Conservation (phyloP, 2,113 vertebrate species). For the Furnarius figulus region DNA sequence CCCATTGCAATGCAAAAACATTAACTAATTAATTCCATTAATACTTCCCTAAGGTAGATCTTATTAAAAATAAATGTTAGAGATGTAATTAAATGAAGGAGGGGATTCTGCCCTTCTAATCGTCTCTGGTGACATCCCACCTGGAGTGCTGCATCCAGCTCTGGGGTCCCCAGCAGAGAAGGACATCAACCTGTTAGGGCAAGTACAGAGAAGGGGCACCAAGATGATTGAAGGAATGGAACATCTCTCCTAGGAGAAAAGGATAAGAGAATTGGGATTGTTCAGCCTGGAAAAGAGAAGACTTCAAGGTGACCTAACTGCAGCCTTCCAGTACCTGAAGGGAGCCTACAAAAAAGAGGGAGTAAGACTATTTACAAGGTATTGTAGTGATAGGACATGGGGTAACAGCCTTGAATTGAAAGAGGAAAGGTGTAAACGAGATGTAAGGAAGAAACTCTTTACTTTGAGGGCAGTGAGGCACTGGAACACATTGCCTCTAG, state of each 20-base stretch:
- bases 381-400: neutral
- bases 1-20: neutral
- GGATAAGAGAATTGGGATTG: fast-evolving
- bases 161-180: neutral
- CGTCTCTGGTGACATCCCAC: neutral
- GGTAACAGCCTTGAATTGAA: neutral
- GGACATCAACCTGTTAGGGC: too few relatives aligned
- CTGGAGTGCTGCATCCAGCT: neutral
- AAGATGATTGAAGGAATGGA: neutral
- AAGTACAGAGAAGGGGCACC: neutral
- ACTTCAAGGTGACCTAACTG: neutral
- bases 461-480: neutral
- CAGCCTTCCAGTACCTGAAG: neutral
- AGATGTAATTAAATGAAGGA: neutral
- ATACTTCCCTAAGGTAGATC: neutral
- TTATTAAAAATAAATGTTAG: neutral
- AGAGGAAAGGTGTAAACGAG: neutral
- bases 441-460: neutral
- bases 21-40: neutral
- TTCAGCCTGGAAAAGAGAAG: neutral
- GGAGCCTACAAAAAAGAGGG: neutral
- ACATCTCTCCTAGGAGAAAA: neutral
- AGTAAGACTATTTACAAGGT: neutral
- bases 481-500: neutral
- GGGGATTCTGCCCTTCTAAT: neutral